phyloP scores from a whole-genome alignment of 2,113 vertebrate species.

The Nannobrachium achirus region DNA sequence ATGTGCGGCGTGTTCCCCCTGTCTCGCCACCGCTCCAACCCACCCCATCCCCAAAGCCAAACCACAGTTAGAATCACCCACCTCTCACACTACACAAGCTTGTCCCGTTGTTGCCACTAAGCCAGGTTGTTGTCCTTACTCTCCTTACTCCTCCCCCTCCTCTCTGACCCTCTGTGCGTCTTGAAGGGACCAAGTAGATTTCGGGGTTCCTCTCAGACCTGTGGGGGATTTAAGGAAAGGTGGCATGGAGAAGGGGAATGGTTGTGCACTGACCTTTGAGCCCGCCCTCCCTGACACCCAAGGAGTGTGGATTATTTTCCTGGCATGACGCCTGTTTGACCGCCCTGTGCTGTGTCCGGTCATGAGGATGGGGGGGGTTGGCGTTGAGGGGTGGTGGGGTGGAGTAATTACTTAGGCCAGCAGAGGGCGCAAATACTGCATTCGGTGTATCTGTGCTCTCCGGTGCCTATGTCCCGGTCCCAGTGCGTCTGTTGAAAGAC shows the following conservation, averaged over 20 bases:
- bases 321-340: constrained; percentile 73
- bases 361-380: constrained; percentile 31
- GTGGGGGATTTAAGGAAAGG: constrained; percentile 65
- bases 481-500: too few species aligned
- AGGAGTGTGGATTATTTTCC: constrained; percentile 69
- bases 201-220: constrained; percentile 21
- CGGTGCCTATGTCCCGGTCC: too few species aligned
- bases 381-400: background rate
- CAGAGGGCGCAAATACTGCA: too few species aligned
- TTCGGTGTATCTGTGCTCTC: too few species aligned
- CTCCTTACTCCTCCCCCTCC: constrained; percentile 55
- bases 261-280: background rate
- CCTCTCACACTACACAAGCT: constrained; percentile 44
- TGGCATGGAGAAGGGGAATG: constrained; percentile 16
- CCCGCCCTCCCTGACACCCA: constrained; percentile 32
- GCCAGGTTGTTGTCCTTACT: constrained; percentile 47
- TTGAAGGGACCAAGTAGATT: constrained; percentile 26
- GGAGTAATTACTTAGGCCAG: too few species aligned
- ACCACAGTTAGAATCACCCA: background rate
- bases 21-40: constrained; percentile 44
- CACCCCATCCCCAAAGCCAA: background rate
- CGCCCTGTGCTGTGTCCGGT: constrained; percentile 56
- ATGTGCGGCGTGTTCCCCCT: constrained; percentile 57
- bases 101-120: constrained; percentile 37
- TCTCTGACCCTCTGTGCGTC: constrained; percentile 24